Base-by-base conservation (phyloP, 2,113 vertebrate species). In the Heterocephalus glaber region DNA sequence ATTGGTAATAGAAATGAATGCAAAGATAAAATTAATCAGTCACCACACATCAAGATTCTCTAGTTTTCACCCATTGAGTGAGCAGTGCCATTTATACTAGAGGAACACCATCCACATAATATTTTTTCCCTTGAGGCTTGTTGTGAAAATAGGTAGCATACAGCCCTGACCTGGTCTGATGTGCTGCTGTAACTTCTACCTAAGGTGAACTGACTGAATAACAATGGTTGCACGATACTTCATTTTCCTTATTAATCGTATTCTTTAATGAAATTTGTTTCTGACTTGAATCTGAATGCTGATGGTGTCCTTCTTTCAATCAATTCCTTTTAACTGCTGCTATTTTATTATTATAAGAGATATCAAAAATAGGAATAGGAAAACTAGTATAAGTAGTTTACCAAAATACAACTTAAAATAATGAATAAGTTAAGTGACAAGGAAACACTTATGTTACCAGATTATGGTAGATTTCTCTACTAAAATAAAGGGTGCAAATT, bases 321-420 rank as follows among this genome's bases (percentile, higher is more conserved):
- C 33, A 96, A 35, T 26, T 68, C 3, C 56, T 94, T 93, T 33
- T 63, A 85, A 86, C 86, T 77, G n/a, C 41, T 61, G 33, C 22
- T 82, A 5, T 79, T 70, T 96, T 82, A 60, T 85, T 61, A 22
- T 85, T 61, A 30, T 49, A 90, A 82, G n/a, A 90, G 19, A 4
- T 91, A 3, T 86, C 66, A 94, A 61, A 92, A 79, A 96, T 3
- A 89, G 12, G 22, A 89, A 65, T 61, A 95, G 49, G 17, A 92
- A 91, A 58, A 60, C 90, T 65, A 76, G 17, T 72, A 30, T 19
- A 38, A 92, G 26, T 61, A 61, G 35, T 86, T 96, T 65, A 61
- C 12, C 41, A 89, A 95, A 96, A 94, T 54, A 0, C 33, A 81
- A 82, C 86, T 86, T 95, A 89, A 95, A 89, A 83, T 68, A 91